Evolutionary conservation across 2,113 vertebrate genomes (phyloP), one percentile per base, ranked within the genome.

Genomic region (cattle (Bos taurus)): DNA sequence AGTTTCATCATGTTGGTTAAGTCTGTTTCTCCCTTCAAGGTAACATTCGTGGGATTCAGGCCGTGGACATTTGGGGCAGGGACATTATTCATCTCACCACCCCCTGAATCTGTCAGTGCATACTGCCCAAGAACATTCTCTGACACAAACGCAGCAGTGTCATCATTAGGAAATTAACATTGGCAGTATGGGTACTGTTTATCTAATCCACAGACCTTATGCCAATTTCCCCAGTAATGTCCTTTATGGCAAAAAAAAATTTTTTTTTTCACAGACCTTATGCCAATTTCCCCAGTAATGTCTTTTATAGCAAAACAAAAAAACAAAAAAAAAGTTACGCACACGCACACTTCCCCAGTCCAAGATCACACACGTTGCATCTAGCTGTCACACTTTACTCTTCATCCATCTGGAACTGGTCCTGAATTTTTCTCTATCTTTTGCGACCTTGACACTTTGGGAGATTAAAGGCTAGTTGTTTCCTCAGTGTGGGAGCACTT

Each of bases 321-420:
- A 43, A 43, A 43, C 4, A 43, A 36, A 40, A 36, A n/a, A 67
- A 25, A 46, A 48, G 40, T 83, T 54, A 30, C 54, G 52, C 71
- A 6, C 67, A 30, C 9, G 6, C 60, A 11, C 59, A 21, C 36
- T n/a, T 14, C 23, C 48, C 30, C 2, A 5, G 48, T 28, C 40
- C 6, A 5, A 19, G 81, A 30, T 48, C 25, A 26, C 57, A 12
- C 0, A 13, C 3, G 0, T 40, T 30, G 2, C 15, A 7, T 81
- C 21, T 26, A 8, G 15, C 28, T 6, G 7, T 36, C 28, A 1
- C 46, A 0, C 25, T 52, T 40, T 43, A 0, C 14, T 59, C 8
- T 28, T 80, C 12, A 23, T 52, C 57, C 7, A 4, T 46, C 60
- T 87, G 87, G 54, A 77, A 25, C 46, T 3, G 16, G 54, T 50